Conservation (phyloP, 1,140 invertebrate genomes). For the honey bee (Apis mellifera) region Amel_HAv3.1 CM009936.2:12689001-12689500, state of each 20-base stretch:
- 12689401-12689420: too few species aligned
- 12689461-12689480: too few species aligned
- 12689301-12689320: slow-evolving; percentile 56
- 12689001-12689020: too few species aligned
- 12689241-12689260: slow-evolving; percentile 50
- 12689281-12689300: slow-evolving; percentile 48
- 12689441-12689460: too few species aligned
- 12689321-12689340: slow-evolving; percentile 24
- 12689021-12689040: too few species aligned
- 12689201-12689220: slow-evolving; percentile 70
- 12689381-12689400: not conserved
- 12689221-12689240: slow-evolving; percentile 59
- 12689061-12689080: not conserved
- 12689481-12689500: too few species aligned
- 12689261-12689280: slow-evolving; percentile 50
- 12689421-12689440: too few species aligned
- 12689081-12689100: too few species aligned
- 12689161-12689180: slow-evolving; percentile 46
- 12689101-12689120: not conserved
- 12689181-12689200: slow-evolving; percentile 60
- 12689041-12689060: too few species aligned
- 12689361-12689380: not conserved
- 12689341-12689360: slow-evolving; percentile 5
- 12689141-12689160: not conserved
- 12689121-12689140: not conserved